Conservation (phyloP, 2,888 invertebrate genomes). For the Melieria crassipennis region DNA sequence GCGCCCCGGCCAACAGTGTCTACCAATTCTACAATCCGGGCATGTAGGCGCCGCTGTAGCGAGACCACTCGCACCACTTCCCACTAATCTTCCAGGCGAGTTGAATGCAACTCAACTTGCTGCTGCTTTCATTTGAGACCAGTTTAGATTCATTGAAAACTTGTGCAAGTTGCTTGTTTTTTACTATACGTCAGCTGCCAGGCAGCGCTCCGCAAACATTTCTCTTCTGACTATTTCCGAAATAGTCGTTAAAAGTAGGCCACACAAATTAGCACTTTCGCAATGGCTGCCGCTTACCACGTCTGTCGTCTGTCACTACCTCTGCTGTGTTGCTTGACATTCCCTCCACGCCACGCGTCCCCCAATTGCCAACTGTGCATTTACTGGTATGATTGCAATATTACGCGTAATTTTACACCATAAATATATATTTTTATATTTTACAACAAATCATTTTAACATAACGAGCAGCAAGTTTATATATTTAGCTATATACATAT, state of each 20-base stretch:
- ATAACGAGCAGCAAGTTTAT: conserved; percentile 4
- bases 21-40: conserved; percentile 61
- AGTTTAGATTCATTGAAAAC: no score
- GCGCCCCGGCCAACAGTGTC: conserved; percentile 53
- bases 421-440: no score
- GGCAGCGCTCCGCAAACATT: conserved; percentile 20
- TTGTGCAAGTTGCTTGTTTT: no score
- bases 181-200: conserved; percentile 6
- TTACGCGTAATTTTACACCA: conserved; percentile 36
- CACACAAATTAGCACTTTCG: no score
- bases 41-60: conserved; percentile 49
- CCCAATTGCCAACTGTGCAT: neutral
- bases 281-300: no score
- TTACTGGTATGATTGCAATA: conserved; percentile 40
- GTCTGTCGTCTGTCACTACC: no score
- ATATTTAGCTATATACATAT: conserved; percentile 36
- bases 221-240: neutral
- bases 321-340: no score
- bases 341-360: neutral
- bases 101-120: no score
- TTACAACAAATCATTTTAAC: no score
- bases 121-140: no score
- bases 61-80: no score
- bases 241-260: conserved; percentile 11
- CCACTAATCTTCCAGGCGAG: no score